Conservation (phyloP, 1,140 invertebrate species). For the Drosophila leontia region DNA sequence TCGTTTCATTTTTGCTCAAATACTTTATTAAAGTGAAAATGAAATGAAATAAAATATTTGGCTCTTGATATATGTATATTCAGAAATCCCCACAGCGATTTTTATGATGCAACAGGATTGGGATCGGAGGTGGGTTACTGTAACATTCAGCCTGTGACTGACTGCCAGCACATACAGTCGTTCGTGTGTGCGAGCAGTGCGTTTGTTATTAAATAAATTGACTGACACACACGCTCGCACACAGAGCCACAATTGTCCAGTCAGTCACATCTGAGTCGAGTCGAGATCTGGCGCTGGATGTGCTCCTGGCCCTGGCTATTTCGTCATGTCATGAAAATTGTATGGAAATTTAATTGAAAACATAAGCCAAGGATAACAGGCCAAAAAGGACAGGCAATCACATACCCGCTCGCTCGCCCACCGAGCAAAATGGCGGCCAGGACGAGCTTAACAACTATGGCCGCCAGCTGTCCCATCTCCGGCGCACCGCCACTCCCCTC, state of each 20-base stretch:
- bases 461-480: constrained; percentile 39
- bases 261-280: constrained; percentile 44
- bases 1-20: constrained; percentile 8
- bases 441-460: constrained; percentile 68
- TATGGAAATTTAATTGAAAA: constrained; percentile 85
- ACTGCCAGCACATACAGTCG: constrained; percentile 1
- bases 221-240: constrained; percentile 63
- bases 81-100: constrained; percentile 64
- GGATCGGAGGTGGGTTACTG: constrained; percentile 11
- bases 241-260: constrained; percentile 31
- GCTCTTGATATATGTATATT: constrained; percentile 71
- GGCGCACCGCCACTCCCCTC: constrained; percentile 7
- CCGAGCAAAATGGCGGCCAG: constrained; percentile 47
- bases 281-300: constrained; percentile 39
- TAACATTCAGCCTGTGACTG: constrained; percentile 31
- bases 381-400: constrained; percentile 78
- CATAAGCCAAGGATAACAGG: constrained; percentile 84
- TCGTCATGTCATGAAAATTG: constrained; percentile 84
- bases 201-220: constrained; percentile 84
- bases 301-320: constrained; percentile 69
- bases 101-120: constrained; percentile 37
- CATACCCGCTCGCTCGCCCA: constrained; percentile 50
- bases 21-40: constrained; percentile 61
- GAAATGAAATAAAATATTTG: constrained; percentile 76
- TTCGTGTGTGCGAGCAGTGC: constrained; percentile 41